phyloP scores from a whole-genome alignment of 2,888 invertebrate species.

The Pheosia gnoma region DNA sequence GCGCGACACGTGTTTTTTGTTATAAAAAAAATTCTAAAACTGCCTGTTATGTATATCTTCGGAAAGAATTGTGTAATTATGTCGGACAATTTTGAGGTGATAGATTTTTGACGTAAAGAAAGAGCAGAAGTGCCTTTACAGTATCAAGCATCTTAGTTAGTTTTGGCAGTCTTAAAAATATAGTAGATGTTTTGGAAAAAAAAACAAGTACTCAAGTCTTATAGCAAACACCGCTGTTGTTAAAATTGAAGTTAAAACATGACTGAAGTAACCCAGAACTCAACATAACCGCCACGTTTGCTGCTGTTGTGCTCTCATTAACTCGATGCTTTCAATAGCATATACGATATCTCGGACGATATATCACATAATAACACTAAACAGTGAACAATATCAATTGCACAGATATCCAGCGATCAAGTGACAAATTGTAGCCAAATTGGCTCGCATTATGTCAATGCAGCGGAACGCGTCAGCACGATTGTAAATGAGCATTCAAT shows the following conservation, averaged over 20 bases:
- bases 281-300: too few relatives aligned
- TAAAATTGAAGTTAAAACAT: too few relatives aligned
- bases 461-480: neutral
- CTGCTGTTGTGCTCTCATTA: too few relatives aligned
- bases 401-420: neutral
- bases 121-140: neutral
- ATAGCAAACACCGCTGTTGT: too few relatives aligned
- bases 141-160: too few relatives aligned
- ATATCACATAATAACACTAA: neutral
- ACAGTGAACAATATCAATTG: constrained; percentile 4
- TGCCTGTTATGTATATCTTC: neutral
- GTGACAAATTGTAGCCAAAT: neutral
- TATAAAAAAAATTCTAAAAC: constrained; percentile 38
- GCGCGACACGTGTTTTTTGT: constrained; percentile 61
- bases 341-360: too few relatives aligned
- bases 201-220: too few relatives aligned
- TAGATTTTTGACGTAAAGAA: neutral
- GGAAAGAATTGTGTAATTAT: neutral
- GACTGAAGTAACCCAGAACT: too few relatives aligned
- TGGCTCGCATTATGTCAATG: constrained; percentile 4
- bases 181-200: too few relatives aligned
- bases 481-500: neutral
- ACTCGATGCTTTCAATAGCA: too few relatives aligned
- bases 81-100: neutral
- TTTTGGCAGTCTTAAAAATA: too few relatives aligned